Conservation (phyloP, 2,888 invertebrate species). For the Poecilus cupreus region DNA sequence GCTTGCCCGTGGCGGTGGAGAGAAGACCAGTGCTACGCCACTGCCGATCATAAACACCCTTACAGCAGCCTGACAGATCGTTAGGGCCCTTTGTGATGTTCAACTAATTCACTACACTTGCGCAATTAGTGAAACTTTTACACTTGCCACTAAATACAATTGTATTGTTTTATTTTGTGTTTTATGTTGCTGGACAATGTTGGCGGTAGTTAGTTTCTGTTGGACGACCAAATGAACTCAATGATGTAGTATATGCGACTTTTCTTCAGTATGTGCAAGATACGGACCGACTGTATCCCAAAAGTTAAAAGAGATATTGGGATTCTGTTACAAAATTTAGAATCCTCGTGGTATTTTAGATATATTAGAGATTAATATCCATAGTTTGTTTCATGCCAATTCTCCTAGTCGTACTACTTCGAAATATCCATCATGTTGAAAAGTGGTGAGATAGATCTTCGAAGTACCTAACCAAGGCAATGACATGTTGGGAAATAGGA, state of each 20-base stretch:
- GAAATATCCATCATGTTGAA: too few species aligned
- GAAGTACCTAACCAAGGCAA: too few species aligned
- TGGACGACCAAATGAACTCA: not conserved
- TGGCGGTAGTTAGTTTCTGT: not conserved
- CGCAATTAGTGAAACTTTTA: conserved; percentile 33
- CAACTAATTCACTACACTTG: conserved; percentile 70
- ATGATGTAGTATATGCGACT: not conserved
- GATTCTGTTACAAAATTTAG: too few species aligned
- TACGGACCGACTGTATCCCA: too few species aligned
- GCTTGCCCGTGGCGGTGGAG: not conserved
- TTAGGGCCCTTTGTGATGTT: conserved; percentile 71
- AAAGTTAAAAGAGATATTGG: too few species aligned
- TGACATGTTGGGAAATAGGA: not conserved
- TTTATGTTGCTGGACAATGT: not conserved
- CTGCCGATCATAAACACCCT: conserved; percentile 14
- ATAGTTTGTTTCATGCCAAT: too few species aligned
- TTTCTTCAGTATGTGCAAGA: too few species aligned
- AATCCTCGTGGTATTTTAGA: too few species aligned
- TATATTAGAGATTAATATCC: too few species aligned
- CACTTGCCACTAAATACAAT: conserved; percentile 30
- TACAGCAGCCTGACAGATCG: conserved; percentile 66
- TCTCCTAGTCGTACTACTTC: too few species aligned
- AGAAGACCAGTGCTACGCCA: not conserved
- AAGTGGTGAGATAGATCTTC: not conserved
- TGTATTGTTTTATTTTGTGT: conserved; percentile 1